Conservation (phyloP, 1,140 invertebrate species). For the Bombyx mandarina region DNA sequence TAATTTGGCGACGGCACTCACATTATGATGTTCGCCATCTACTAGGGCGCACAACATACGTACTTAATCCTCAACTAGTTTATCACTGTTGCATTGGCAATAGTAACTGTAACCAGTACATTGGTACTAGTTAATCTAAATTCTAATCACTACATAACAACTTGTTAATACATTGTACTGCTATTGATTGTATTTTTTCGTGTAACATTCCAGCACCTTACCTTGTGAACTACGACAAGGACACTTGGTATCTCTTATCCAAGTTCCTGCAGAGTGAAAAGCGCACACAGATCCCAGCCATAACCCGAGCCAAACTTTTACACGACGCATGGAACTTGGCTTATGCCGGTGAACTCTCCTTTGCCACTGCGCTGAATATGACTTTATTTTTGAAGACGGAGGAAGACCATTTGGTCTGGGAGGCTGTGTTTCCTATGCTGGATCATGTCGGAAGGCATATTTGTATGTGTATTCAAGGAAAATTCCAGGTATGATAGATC, state of each 20-base stretch:
- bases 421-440: slow-evolving; percentile 83
- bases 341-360: slow-evolving; percentile 81
- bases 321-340: slow-evolving; percentile 86
- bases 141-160: too few species aligned
- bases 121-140: too few species aligned
- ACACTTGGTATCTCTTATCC: slow-evolving; percentile 84
- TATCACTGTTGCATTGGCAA: too few species aligned
- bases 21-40: too few species aligned
- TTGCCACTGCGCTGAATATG: slow-evolving; percentile 81
- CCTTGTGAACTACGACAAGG: slow-evolving; percentile 84
- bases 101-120: too few species aligned
- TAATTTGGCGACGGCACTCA: too few species aligned
- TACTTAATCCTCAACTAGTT: too few species aligned
- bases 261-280: slow-evolving; percentile 73
- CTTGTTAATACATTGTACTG: too few species aligned
- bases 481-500: slow-evolving; percentile 74
- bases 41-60: too few species aligned
- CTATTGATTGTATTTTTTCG: too few species aligned
- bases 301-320: slow-evolving; percentile 81
- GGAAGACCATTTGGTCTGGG: slow-evolving; percentile 81
- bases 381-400: slow-evolving; percentile 80
- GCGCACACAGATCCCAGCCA: slow-evolving; percentile 74
- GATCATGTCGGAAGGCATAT: slow-evolving; percentile 82
- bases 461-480: slow-evolving; percentile 74
- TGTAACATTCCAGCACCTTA: slow-evolving; percentile 75